Conservation (phyloP, 2,113 vertebrate genomes). For the Chinchilla lanigera region DNA sequence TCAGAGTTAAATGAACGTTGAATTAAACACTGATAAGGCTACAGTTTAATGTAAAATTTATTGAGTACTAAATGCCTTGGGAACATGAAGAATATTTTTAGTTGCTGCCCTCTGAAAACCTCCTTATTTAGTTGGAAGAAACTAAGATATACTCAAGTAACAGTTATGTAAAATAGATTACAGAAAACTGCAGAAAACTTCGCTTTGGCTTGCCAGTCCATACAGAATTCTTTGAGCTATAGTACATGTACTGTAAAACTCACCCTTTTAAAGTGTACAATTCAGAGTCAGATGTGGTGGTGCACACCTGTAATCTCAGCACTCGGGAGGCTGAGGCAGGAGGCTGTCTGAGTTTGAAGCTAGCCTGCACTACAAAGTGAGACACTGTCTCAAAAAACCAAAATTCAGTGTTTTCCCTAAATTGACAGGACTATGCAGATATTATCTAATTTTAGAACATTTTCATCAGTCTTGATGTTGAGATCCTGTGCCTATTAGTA, state of each 20-base stretch:
- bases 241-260: neutral
- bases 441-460: neutral
- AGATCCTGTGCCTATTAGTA: neutral
- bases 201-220: neutral
- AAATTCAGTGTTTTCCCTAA: neutral
- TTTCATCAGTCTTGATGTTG: neutral
- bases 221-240: neutral
- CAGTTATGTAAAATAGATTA: neutral
- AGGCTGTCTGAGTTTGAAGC: too few species aligned
- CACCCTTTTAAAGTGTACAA: neutral
- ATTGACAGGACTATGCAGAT: neutral
- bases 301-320: too few species aligned
- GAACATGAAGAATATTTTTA: neutral
- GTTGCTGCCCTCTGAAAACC: neutral
- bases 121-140: neutral
- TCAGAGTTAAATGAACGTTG: neutral
- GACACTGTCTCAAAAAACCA: too few species aligned
- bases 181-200: neutral
- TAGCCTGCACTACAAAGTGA: too few species aligned
- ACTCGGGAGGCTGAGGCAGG: too few species aligned
- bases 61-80: neutral
- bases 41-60: slow-evolving; percentile 34
- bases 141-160: neutral
- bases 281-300: too few species aligned
- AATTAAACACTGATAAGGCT: neutral